Evolutionary conservation across 2,797 vertebrate species (phyloP).

Genomic region (Sciurus vulgaris): DNA sequence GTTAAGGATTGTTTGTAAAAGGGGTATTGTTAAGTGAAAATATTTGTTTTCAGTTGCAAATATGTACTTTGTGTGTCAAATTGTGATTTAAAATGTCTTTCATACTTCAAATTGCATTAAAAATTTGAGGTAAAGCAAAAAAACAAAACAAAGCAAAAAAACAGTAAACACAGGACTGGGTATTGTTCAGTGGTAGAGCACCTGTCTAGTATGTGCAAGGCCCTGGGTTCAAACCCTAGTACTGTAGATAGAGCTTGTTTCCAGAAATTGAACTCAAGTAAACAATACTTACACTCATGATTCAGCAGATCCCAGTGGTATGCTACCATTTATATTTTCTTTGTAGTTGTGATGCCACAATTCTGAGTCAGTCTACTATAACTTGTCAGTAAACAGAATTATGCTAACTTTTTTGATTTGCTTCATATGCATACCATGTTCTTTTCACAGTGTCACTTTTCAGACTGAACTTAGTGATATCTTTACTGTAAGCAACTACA

Average conservation of each 20-base stretch:
- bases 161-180: not conserved
- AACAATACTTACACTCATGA: not conserved
- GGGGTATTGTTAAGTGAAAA: not conserved
- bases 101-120: not conserved
- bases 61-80: not conserved
- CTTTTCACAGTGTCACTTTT: not conserved
- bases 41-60: not conserved
- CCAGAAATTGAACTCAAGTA: not conserved
- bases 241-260: not conserved
- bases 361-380: not conserved
- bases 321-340: not conserved
- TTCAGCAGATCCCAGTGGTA: not conserved
- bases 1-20: not conserved
- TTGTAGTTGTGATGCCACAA: not conserved
- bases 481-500: not conserved
- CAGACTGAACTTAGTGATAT: not conserved
- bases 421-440: not conserved
- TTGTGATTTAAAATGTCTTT: constrained; percentile 47
- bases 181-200: not conserved
- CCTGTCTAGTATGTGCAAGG: not conserved
- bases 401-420: not conserved
- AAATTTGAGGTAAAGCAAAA: not conserved
- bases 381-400: not conserved
- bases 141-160: not conserved
- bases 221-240: not conserved